Evolutionary conservation across 2,797 vertebrate genomes (phyloP).

Genomic region (Lagorchestes hirsutus): DNA sequence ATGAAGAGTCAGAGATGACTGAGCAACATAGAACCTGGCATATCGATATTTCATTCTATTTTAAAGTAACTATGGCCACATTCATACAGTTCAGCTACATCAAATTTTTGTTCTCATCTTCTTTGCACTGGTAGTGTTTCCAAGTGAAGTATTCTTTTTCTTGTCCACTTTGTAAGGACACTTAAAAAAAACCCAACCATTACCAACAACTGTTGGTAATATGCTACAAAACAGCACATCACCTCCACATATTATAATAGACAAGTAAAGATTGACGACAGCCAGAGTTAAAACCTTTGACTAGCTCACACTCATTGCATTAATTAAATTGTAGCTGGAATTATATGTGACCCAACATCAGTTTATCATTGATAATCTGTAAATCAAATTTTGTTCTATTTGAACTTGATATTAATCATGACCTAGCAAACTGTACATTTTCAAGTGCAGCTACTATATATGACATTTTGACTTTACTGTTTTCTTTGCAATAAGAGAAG

Average conservation of each 20-base stretch:
- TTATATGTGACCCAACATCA: not conserved
- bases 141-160: not conserved
- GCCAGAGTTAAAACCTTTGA: not conserved
- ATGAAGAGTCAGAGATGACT: not conserved
- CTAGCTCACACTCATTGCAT: not conserved
- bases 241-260: not conserved
- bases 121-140: not conserved
- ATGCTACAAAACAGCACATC: not conserved
- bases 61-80: not conserved
- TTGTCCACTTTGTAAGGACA: not conserved
- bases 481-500: not conserved
- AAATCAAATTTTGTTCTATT: not conserved
- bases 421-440: not conserved
- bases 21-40: not conserved
- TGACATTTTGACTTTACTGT: not conserved
- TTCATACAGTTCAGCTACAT: not conserved
- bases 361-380: not conserved
- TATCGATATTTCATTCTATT: not conserved
- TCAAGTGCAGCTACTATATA: not conserved
- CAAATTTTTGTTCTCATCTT: not conserved
- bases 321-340: not conserved
- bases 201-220: not conserved
- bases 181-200: not conserved
- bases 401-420: not conserved
- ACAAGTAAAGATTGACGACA: not conserved